Evolutionary conservation across 2,888 invertebrate genomes (phyloP).

Genomic region (Copidosoma aretas): DNA sequence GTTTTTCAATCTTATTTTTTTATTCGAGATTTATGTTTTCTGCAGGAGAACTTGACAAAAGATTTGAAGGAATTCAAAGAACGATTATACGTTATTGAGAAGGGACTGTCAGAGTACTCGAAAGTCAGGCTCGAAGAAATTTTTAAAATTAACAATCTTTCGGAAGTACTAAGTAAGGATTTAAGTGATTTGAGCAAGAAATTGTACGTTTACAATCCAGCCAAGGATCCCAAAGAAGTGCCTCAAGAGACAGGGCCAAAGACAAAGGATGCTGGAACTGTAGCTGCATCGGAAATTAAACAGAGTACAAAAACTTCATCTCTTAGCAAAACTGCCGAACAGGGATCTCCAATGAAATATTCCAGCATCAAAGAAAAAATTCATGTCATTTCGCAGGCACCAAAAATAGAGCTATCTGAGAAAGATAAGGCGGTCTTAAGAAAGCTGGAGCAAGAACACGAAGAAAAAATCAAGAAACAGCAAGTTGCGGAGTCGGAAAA

Average conservation of each 20-base stretch:
- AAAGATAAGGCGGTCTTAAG: constrained; percentile 64
- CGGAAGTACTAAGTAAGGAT: constrained; percentile 25
- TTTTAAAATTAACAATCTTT: constrained; percentile 41
- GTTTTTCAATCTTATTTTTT: too few species aligned
- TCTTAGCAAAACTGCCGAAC: constrained; percentile 24
- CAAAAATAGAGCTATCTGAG: constrained; percentile 63
- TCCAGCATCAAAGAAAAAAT: constrained; percentile 60
- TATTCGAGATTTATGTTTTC: too few species aligned
- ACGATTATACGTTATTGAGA: constrained; percentile 73
- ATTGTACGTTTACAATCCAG: constrained; percentile 50
- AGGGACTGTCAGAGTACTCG: constrained; percentile 73
- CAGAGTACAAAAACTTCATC: constrained; percentile 11
- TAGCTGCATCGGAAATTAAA: constrained; percentile 7
- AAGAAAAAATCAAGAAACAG: constrained; percentile 49
- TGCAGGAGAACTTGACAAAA: constrained; percentile 59
- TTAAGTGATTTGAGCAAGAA: constrained; percentile 37
- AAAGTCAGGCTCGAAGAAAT: constrained; percentile 52
- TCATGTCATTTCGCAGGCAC: constrained; percentile 55
- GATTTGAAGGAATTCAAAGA: constrained; percentile 69
- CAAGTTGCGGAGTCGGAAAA: constrained; percentile 9
- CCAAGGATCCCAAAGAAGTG: constrained; percentile 57
- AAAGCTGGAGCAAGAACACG: constrained; percentile 65
- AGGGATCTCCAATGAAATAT: constrained; percentile 46
- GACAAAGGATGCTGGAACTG: not conserved
- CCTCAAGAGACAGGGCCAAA: constrained; percentile 6